Conservation (phyloP, 2,797 vertebrate species). For the Myotis pilosus region DNA sequence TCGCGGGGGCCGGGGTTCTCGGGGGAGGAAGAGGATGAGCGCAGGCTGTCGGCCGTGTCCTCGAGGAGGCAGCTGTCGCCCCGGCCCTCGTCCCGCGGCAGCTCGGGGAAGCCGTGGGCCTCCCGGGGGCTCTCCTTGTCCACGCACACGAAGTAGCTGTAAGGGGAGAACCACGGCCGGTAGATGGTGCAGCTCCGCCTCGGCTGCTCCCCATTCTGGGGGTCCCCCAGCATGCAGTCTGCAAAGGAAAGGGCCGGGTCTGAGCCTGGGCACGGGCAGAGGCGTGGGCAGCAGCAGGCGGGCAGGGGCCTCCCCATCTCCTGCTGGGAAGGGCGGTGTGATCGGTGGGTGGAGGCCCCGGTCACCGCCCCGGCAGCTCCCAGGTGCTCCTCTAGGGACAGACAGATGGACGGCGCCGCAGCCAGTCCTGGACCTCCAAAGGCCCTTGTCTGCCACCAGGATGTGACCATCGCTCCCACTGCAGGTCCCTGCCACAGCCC, state of each 20-base stretch:
- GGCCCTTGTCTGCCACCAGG: background rate
- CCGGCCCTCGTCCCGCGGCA: background rate
- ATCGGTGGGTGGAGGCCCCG: background rate
- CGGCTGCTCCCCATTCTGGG: background rate
- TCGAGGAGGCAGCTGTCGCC: slow-evolving; percentile 16
- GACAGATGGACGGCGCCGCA: background rate
- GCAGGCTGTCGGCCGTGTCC: slow-evolving; percentile 5
- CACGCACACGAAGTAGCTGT: slow-evolving; percentile 74
- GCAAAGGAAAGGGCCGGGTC: slow-evolving; percentile 25
- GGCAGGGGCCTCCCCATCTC: background rate
- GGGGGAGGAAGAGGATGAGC: slow-evolving; percentile 72
- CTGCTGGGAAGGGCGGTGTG: background rate
- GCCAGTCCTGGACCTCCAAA: background rate
- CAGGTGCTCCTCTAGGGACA: background rate
- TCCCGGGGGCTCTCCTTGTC: background rate
- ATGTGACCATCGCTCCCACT: background rate
- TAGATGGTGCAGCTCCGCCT: slow-evolving; percentile 63
- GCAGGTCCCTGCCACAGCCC: background rate
- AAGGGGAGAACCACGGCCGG: slow-evolving; percentile 79
- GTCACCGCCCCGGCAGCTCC: background rate
- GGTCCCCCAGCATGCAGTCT: slow-evolving; percentile 15
- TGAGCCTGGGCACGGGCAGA: background rate
- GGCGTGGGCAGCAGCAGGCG: accelerated
- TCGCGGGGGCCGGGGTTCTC: background rate
- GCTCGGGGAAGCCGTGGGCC: slow-evolving; percentile 3